Percentiles rank a stretch among this genome's conserved stretches.
Conservation (phyloP, 2,797 vertebrate genomes). For the Manis pentadactyla region DNA sequence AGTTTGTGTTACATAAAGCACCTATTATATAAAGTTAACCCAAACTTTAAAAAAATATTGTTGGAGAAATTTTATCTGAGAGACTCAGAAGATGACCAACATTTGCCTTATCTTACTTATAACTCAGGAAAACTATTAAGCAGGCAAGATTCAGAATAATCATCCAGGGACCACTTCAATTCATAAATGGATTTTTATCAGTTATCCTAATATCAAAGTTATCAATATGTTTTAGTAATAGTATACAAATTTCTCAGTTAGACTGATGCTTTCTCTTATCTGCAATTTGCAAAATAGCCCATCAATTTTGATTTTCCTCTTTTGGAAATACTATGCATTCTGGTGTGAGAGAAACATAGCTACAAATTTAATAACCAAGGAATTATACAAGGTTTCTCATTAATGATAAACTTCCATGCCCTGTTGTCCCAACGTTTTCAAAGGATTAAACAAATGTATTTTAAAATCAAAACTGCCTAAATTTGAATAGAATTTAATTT, state of each 20-base stretch:
- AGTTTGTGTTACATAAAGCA: background rate
- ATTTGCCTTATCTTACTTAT: background rate
- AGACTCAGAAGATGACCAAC: background rate
- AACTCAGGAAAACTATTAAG: background rate
- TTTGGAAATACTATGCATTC: background rate
- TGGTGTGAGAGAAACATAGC: background rate
- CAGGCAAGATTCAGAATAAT: background rate
- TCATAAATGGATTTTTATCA: constrained; percentile 14
- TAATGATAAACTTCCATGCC: background rate
- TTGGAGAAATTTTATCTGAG: background rate
- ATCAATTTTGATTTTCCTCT: background rate
- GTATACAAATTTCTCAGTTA: background rate
- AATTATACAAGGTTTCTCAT: background rate
- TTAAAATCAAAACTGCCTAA: background rate
- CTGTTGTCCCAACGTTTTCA: background rate
- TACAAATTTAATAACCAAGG: background rate
- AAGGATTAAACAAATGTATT: background rate
- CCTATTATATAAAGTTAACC: background rate
- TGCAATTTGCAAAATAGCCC: background rate
- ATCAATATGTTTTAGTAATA: background rate
- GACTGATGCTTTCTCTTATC: background rate
- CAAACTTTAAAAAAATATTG: background rate
- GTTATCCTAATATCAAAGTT: background rate
- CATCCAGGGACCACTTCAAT: background rate
- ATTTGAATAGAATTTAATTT: background rate